These are phyloP conservation scores for Pseudococcus viburni DNA, from an alignment of 2,888 invertebrate species.

Conservation along the genomic window DNA sequence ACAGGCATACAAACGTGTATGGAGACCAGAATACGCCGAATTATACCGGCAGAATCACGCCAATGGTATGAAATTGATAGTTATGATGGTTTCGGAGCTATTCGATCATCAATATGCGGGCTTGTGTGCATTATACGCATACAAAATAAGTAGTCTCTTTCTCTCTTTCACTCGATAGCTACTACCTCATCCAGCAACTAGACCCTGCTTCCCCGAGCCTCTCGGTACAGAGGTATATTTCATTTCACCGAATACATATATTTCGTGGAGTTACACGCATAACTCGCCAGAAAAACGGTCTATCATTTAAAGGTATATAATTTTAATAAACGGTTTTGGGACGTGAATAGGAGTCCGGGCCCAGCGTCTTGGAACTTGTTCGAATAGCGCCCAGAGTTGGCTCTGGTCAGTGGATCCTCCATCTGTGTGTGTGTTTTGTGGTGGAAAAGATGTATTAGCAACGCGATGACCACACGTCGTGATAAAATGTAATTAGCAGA, in stretches of 20 bases:
- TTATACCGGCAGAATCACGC: conserved; percentile 37
- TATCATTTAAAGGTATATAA: conserved; percentile 42
- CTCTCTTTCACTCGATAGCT: background rate
- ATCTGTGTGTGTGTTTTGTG: background rate
- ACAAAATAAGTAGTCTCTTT: background rate
- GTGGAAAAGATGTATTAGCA: conserved; percentile 33
- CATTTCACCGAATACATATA: conserved; percentile 22
- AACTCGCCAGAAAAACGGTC: background rate
- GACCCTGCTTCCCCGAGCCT: background rate
- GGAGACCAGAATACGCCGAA: conserved; percentile 2
- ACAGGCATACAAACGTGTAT: background rate
- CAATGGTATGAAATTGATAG: conserved; percentile 53
- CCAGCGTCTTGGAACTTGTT: background rate
- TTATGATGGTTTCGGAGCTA: conserved; percentile 39
- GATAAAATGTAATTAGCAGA: conserved; percentile 55
- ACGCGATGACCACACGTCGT: conserved; percentile 50
- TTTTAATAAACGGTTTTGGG: conserved; percentile 37
- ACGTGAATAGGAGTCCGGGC: background rate
- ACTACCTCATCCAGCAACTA: background rate
- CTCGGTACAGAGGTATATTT: background rate
- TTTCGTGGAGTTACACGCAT: conserved; percentile 51
- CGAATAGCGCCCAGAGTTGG: background rate
- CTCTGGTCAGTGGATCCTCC: no score
- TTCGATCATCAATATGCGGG: conserved; percentile 50
- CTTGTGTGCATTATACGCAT: background rate